Percentiles rank a stretch among this genome's conserved stretches.
These are phyloP conservation scores for Acipenser transmontanus DNA, from an alignment of 2,797 vertebrate genomes.

Conservation along the genomic window DNA sequence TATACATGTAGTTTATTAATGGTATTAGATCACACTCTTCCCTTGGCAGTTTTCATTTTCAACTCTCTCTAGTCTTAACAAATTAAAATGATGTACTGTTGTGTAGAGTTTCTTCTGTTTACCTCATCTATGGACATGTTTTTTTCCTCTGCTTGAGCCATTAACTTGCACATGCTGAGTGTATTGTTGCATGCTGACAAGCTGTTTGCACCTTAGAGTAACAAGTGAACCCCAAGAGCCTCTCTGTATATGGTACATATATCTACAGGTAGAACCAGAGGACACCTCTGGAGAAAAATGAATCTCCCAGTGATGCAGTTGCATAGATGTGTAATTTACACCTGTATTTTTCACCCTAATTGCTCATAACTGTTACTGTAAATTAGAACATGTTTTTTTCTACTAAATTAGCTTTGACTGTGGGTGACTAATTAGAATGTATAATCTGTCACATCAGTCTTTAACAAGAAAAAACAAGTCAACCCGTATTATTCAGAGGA, in stretches of 20 bases:
- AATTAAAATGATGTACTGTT: neutral
- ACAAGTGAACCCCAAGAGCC: neutral
- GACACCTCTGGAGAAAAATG: neutral
- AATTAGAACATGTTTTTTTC: constrained; percentile 70
- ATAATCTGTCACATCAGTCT: constrained; percentile 46
- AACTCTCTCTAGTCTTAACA: too few species aligned
- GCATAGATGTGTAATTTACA: constrained; percentile 4
- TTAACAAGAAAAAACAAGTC: constrained; percentile 52
- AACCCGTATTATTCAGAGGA: constrained; percentile 38
- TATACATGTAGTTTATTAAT: too few species aligned
- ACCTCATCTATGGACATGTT: neutral
- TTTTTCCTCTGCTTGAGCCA: neutral
- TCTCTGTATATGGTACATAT: neutral
- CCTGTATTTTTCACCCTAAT: constrained; percentile 54
- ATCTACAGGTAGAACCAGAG: neutral
- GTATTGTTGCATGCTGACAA: neutral
- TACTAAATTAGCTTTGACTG: constrained; percentile 83
- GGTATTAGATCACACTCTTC: too few species aligned
- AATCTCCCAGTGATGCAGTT: neutral
- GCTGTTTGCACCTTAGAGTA: neutral
- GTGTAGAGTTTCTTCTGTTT: neutral
- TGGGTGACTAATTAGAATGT: constrained; percentile 78
- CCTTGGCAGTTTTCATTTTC: too few species aligned
- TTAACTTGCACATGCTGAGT: neutral
- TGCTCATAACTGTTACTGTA: constrained; percentile 89